Conservation (phyloP, 2,888 invertebrate genomes). For the Megastigmus dorsalis region DNA sequence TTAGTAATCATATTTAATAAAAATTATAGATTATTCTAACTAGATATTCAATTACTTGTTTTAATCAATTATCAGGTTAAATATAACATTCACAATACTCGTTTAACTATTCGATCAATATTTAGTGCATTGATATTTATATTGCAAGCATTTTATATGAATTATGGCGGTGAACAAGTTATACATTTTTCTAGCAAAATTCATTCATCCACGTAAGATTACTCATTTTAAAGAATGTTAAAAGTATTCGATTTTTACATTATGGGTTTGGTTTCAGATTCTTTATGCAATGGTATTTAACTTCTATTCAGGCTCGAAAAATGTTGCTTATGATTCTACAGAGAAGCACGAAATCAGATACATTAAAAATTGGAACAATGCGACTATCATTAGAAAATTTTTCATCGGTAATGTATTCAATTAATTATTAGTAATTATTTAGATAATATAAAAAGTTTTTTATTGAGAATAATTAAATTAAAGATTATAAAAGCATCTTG, state of each 20-base stretch:
- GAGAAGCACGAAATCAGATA: not conserved
- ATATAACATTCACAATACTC: not conserved
- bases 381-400: slow-evolving; percentile 18
- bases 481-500: slow-evolving; percentile 33
- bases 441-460: not conserved
- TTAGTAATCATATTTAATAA: not conserved
- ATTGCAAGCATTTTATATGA: slow-evolving; percentile 24
- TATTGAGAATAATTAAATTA: not conserved
- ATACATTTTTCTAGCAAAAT: slow-evolving; percentile 19
- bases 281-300: slow-evolving; percentile 18
- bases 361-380: not conserved
- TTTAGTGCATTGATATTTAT: slow-evolving; percentile 5
- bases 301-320: not conserved
- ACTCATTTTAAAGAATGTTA: too few species aligned
- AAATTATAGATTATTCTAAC: not conserved
- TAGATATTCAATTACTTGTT: not conserved
- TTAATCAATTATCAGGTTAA: not conserved
- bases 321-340: slow-evolving; percentile 21
- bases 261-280: not conserved
- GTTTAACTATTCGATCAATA: not conserved
- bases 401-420: not conserved
- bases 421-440: not conserved
- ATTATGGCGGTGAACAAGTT: slow-evolving; percentile 32
- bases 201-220: slow-evolving; percentile 18
- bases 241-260: too few species aligned